Evolutionary conservation across 2,797 vertebrate species (phyloP), one percentile per base, ranked within the genome.

Genomic region (Ciconia nigra): DNA sequence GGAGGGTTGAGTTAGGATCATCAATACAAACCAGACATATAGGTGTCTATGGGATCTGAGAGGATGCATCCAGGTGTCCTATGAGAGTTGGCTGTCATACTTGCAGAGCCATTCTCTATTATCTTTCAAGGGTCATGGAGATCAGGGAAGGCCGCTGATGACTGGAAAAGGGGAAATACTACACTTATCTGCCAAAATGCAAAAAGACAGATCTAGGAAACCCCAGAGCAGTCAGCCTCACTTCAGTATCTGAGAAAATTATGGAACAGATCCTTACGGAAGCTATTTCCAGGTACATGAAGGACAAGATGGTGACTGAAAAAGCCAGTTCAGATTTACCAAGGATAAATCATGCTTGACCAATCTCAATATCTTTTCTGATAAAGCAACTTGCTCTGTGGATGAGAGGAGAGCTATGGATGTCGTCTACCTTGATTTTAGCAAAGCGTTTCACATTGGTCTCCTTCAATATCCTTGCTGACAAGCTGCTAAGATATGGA

Each of bases 371-470:
- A n/a, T 42, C 31, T 73, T 73, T 62, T 83, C 44, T 41, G 55
- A 90, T 31, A 39, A 74, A 69, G 46, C 31, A 63, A 10, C 13
- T 47, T 72, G 41, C 31, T 41, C 20, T 7, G 2, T 9, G n/a
- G 55, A 47, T 39, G 29, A 42, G 3, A 73, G 20, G 8, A 41
- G 31, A 42, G 71, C 71, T 35, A 20, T 19, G 13, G 13, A 66
- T 35, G 35, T 29, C 31, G 41, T 39, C 41, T 39, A 47, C 12
- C 41, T 47, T 35, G 25, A n/a, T 22, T 74, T 57, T 16, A 70
- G 51, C 3, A 4, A 65, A 69, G 28, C 11, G 4, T 66, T 33
- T 91, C 39, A 73, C 46, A 54, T 13, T 0, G 0, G 7, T 39
- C 35, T 84, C 51, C 15, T 79, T 63, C 52, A 80, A 7, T 21